Conservation (phyloP, 2,113 vertebrate genomes). For the Phoenicopterus ruber region DNA sequence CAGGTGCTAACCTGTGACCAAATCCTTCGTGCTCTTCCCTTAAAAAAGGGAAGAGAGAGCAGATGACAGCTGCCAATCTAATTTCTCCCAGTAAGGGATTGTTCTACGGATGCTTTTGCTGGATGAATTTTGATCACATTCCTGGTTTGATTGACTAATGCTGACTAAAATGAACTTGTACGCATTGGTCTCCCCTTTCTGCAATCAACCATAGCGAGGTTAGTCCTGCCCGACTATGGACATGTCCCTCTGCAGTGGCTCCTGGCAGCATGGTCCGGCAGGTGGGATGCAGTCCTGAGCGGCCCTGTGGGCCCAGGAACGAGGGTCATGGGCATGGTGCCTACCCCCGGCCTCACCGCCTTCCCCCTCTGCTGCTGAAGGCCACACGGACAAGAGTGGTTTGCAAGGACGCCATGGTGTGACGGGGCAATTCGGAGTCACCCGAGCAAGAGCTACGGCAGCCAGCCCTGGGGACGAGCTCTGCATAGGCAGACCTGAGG, state of each 20-base stretch:
- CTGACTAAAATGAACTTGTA: not conserved
- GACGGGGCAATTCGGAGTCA: not conserved
- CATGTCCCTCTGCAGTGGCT: not conserved
- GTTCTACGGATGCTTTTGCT: not conserved
- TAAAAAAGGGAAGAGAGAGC: not conserved
- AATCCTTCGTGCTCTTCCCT: not conserved
- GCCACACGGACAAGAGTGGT: rapidly evolving
- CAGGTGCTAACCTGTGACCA: not conserved
- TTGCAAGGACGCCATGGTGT: rapidly evolving
- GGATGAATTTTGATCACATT: not conserved
- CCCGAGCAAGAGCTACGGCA: not conserved
- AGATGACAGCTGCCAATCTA: not conserved
- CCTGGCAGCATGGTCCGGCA: not conserved
- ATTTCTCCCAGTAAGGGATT: not conserved
- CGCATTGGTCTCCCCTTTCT: not conserved
- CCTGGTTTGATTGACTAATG: not conserved
- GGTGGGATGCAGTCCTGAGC: not conserved
- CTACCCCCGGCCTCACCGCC: rapidly evolving
- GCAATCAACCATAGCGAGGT: not conserved
- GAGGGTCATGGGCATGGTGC: not conserved
- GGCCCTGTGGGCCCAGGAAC: not conserved
- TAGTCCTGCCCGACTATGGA: not conserved
- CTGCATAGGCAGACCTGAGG: not conserved
- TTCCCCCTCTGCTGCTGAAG: not conserved
- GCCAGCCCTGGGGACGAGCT: not conserved